A percentile compares a stretch with the other conserved stretches of the same genome.
Conservation (phyloP, 2,888 invertebrate genomes). For the Eumerus sabulonum region DNA sequence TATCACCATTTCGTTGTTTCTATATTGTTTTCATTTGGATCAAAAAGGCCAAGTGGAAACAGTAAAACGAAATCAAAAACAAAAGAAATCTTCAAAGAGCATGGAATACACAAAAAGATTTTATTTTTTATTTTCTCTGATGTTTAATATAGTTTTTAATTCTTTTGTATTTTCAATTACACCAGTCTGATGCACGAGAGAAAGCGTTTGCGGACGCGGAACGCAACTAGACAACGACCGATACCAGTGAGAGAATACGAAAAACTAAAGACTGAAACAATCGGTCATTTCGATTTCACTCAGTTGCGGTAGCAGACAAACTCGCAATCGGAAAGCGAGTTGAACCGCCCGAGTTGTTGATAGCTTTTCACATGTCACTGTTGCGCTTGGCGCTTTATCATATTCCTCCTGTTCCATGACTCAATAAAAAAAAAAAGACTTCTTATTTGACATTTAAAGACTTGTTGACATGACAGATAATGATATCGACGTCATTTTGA, state of each 20-base stretch:
- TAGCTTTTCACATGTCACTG: slow-evolving; percentile 27
- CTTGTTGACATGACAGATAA: too few species aligned
- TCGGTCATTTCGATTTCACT: slow-evolving; percentile 40
- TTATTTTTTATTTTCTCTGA: neutral
- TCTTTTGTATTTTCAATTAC: slow-evolving; percentile 1
- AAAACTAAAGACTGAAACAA: slow-evolving; percentile 54
- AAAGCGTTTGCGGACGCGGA: slow-evolving; percentile 30
- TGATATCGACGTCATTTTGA: too few species aligned
- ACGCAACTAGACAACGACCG: slow-evolving; percentile 26
- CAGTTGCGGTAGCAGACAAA: slow-evolving; percentile 10
- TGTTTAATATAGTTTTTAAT: slow-evolving; percentile 12
- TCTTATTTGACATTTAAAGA: too few species aligned
- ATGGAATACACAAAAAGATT: slow-evolving; percentile 2
- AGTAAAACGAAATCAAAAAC: slow-evolving; percentile 14
- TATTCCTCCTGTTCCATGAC: neutral
- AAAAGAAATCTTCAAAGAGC: neutral
- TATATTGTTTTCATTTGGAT: slow-evolving; percentile 1
- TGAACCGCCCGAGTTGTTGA: slow-evolving; percentile 4
- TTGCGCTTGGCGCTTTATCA: slow-evolving; percentile 46
- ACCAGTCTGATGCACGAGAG: slow-evolving; percentile 24
- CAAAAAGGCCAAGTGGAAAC: neutral
- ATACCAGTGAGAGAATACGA: slow-evolving; percentile 58
- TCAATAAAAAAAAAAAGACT: neutral
- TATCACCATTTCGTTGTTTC: neutral
- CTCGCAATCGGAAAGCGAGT: slow-evolving; percentile 3